phyloP scores from a whole-genome alignment of 2,888 invertebrate genomes.

The Pseudococcus longispinus region DNA sequence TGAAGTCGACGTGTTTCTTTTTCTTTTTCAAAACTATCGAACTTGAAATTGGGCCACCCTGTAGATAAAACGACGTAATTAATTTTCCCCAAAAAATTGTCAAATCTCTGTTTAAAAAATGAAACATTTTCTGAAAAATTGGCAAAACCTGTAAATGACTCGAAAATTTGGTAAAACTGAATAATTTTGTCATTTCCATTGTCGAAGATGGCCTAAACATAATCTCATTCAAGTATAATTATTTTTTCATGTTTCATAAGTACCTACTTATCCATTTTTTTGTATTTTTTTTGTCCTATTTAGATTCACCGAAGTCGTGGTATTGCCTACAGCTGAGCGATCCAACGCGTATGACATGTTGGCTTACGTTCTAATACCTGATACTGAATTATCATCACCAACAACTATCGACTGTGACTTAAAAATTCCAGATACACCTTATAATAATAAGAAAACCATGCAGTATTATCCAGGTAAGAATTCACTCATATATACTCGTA shows the following conservation, averaged over 20 bases:
- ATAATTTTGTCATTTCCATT: too few relatives aligned
- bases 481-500: background rate
- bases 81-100: too few relatives aligned
- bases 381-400: slow-evolving; percentile 59
- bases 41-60: too few relatives aligned
- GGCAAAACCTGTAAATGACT: too few relatives aligned
- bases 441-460: slow-evolving; percentile 60
- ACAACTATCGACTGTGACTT: slow-evolving; percentile 62
- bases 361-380: slow-evolving; percentile 59
- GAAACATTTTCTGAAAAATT: too few relatives aligned
- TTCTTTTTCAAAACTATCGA: too few relatives aligned
- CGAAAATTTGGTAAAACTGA: too few relatives aligned
- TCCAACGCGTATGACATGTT: slow-evolving; percentile 59
- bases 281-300: background rate
- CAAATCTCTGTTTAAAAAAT: too few relatives aligned
- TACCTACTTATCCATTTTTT: background rate
- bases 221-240: too few relatives aligned
- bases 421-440: slow-evolving; percentile 61
- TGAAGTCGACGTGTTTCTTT: too few relatives aligned
- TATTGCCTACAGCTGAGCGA: background rate
- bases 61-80: too few relatives aligned
- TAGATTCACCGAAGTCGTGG: slow-evolving; percentile 32
- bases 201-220: too few relatives aligned
- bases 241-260: background rate
- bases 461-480: slow-evolving; percentile 62